A percentile compares a stretch with the other conserved stretches of the same genome.
Conservation (phyloP, 35 echinoderm and acorn worm species). For the Diadema setosum region DNA sequence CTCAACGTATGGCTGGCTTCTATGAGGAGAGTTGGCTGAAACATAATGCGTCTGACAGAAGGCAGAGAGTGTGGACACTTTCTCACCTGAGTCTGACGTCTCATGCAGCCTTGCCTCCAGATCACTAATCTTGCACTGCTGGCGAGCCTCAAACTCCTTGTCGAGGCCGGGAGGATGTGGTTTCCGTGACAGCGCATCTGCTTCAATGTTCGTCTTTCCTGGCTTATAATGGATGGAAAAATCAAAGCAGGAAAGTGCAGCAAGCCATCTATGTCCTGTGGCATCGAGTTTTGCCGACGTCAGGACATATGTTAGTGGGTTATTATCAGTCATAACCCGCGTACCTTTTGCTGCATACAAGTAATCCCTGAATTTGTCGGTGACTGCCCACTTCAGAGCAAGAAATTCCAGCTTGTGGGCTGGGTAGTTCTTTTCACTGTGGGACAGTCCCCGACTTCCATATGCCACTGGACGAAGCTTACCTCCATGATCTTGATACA, state of each 20-base stretch:
- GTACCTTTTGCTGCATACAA: neutral
- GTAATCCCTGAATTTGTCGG: constrained; percentile 47
- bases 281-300: constrained; percentile 31
- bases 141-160: too few species aligned
- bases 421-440: constrained; percentile 36
- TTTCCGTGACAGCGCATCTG: constrained; percentile 30
- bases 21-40: neutral
- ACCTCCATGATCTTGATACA: constrained; percentile 32
- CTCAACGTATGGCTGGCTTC: too few species aligned
- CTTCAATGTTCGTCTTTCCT: constrained; percentile 1
- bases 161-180: too few species aligned
- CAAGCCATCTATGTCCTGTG: constrained; percentile 31
- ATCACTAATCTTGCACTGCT: too few species aligned
- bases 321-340: constrained; percentile 27
- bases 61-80: too few species aligned
- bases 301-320: constrained; percentile 19
- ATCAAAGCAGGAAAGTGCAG: neutral
- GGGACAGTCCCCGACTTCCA: constrained; percentile 17
- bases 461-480: constrained; percentile 46
- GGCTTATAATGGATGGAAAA: constrained; percentile 27
- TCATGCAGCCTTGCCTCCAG: too few species aligned
- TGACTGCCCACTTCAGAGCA: constrained; percentile 45
- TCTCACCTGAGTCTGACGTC: too few species aligned
- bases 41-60: neutral
- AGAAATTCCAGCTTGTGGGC: constrained; percentile 60